Evolutionary conservation across 2,797 vertebrate genomes (phyloP), one percentile per base, ranked within the genome.

Genomic region (Philypnodon macrostomus): DNA sequence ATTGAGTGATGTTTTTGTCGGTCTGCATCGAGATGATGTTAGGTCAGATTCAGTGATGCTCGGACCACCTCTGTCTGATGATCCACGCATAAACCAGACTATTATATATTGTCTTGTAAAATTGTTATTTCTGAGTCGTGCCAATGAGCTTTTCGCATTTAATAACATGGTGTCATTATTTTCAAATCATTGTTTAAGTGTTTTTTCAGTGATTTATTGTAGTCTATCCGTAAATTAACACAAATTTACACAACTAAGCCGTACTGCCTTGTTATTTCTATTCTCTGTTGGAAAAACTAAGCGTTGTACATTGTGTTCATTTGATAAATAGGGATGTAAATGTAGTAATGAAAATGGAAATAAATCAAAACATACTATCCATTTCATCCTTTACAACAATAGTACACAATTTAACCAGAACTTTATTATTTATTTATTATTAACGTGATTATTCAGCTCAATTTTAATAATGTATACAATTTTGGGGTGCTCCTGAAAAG

Each of bases 21-120:
- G 62, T 48, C 49, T 70, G 30, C 53, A 47, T 67, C 65, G 53
- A 75, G 71, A 58, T 67, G 58, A 44, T 68, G 63, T 55, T 61
- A 44, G 47, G 67, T 79, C 77, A 79, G 47, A 33, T 49, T 59
- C 30, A 30, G 21, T 40, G 50, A 42, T 53, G 7, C 34, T 19
- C 24, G 59, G 48, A 58, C 56, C 21, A n/a, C 35, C n/a, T n/a
- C n/a, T 31, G 46, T 55, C 45, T 36, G 46, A 33, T 47, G 0
- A 13, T 7, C 21, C 16, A 9, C 27, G 9, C 27, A 30, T 15
- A 62, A 47, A 33, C 37, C 41, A 30, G 11, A 3, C 16, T 14
- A 0, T 27, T 19, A 3, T 30, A 15, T 1, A 11, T 42, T 18
- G 12, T 18, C 6, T 13, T 23, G 21, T 23, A 6, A 23, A 23